Conservation (phyloP, 2,113 vertebrate species). For the Dromaius novaehollandiae region DNA sequence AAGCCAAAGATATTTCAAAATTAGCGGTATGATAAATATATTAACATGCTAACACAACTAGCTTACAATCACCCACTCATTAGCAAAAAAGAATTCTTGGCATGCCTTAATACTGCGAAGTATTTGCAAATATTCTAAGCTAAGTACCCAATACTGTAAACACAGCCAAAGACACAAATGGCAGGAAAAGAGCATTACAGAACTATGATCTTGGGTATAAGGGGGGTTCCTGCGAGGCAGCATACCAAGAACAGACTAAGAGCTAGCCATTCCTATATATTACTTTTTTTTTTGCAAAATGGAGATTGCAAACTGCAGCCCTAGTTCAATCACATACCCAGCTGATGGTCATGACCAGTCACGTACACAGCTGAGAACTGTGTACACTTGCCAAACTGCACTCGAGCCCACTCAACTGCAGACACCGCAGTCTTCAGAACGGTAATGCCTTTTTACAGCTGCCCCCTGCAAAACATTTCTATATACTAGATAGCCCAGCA, state of each 20-base stretch:
- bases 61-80: background rate
- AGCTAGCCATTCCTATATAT: background rate
- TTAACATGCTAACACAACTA: background rate
- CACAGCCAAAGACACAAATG: background rate
- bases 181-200: background rate
- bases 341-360: too few relatives aligned
- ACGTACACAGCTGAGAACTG: background rate
- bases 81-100: background rate
- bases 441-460: background rate
- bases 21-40: background rate
- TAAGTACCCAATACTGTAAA: background rate
- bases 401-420: rapidly evolving
- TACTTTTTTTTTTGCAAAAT: background rate
- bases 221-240: background rate
- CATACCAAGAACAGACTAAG: background rate
- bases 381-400: background rate
- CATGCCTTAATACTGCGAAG: background rate
- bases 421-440: background rate
- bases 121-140: background rate
- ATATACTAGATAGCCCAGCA: background rate
- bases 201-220: rapidly evolving
- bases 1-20: background rate
- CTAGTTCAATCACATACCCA: background rate
- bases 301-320: background rate
- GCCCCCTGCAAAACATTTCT: background rate